These are phyloP conservation scores for Ormyrus labotus DNA, from an alignment of 2,888 invertebrate genomes.

Conservation along the genomic window DNA sequence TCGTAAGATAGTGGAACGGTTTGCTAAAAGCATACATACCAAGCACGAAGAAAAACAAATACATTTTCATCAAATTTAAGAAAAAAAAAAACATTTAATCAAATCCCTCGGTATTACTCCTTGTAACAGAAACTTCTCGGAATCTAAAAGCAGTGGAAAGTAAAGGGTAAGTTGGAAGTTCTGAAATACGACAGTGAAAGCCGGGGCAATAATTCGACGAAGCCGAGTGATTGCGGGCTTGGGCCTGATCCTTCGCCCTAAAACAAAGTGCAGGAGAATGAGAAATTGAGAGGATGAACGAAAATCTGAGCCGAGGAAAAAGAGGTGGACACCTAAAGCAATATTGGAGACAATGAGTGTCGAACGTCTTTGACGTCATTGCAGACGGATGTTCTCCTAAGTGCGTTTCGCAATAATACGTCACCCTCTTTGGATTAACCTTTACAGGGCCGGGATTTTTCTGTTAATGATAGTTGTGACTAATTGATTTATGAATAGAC, in stretches of 20 bases:
- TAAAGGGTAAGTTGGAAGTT: neutral
- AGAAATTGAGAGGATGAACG: constrained; percentile 24
- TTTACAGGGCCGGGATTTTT: no score
- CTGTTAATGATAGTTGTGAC: no score
- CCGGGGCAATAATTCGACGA: constrained; percentile 5
- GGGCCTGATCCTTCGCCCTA: constrained; percentile 6
- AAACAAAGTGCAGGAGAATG: constrained; percentile 22
- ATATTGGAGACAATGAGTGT: neutral
- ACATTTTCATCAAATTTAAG: no score
- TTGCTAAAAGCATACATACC: no score
- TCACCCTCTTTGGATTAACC: no score
- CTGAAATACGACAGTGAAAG: neutral
- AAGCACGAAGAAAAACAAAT: no score
- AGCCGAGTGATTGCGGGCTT: neutral
- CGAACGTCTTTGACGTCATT: neutral
- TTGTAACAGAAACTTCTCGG: neutral
- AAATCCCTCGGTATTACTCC: no score
- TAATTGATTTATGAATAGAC: no score
- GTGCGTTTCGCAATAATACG: neutral
- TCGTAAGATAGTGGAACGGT: no score
- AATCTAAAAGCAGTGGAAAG: neutral
- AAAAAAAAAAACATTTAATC: no score
- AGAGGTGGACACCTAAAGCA: neutral
- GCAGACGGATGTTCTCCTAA: no score
- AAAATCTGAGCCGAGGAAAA: neutral